Conservation (phyloP, 1,140 invertebrate genomes). For the Orussus abietinus region DNA sequence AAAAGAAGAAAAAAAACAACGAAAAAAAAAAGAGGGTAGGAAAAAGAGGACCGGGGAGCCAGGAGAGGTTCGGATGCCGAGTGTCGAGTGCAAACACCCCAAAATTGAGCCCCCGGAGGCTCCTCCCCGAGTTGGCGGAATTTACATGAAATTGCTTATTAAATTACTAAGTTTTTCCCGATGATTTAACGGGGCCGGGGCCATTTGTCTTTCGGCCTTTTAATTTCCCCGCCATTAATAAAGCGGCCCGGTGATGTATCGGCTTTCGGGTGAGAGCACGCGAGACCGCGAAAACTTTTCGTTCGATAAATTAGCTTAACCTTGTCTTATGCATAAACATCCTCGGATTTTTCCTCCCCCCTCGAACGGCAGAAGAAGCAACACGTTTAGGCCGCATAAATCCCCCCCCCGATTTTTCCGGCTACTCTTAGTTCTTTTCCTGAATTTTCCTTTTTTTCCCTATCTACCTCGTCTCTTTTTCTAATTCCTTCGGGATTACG, state of each 20-base stretch:
- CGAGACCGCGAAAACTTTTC: not conserved
- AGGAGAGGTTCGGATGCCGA: too few relatives aligned
- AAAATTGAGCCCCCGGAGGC: slow-evolving; percentile 29
- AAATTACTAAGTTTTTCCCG: slow-evolving; percentile 48
- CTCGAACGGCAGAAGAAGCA: too few relatives aligned
- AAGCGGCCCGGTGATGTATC: slow-evolving; percentile 16
- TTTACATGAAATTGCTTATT: slow-evolving; percentile 54
- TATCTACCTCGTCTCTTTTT: too few relatives aligned
- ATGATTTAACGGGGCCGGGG: slow-evolving; percentile 45
- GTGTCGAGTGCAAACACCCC: slow-evolving; percentile 32
- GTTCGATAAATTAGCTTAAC: not conserved
- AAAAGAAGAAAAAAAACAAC: too few relatives aligned
- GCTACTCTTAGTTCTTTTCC: not conserved
- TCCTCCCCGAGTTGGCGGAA: too few relatives aligned
- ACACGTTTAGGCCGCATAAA: too few relatives aligned
- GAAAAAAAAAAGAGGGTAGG: too few relatives aligned
- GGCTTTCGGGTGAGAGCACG: slow-evolving; percentile 12
- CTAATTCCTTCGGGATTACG: too few relatives aligned
- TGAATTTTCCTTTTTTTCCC: not conserved
- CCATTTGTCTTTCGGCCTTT: slow-evolving; percentile 47
- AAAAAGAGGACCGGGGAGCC: too few relatives aligned
- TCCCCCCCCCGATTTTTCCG: too few relatives aligned
- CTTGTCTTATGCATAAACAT: too few relatives aligned
- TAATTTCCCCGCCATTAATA: slow-evolving; percentile 34
- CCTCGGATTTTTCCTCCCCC: too few relatives aligned